Conservation (phyloP, 2,113 vertebrate genomes). For the Oreochromis niloticus region DNA sequence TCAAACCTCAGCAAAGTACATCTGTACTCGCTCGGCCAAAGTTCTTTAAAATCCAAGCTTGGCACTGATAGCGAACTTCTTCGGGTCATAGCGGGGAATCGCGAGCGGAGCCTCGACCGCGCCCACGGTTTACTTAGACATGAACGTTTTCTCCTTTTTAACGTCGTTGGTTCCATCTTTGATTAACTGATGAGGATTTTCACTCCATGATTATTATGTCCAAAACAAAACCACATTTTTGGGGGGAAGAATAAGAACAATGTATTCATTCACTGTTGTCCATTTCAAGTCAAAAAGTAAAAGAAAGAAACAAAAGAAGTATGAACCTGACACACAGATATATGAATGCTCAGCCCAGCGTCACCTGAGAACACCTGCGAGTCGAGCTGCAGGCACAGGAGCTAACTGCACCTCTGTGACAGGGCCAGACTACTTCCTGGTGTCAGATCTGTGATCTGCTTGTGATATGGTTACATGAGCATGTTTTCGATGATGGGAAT, state of each 20-base stretch:
- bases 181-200: neutral
- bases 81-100: neutral
- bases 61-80: neutral
- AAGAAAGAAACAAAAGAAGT: neutral
- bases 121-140: neutral
- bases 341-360: fast-evolving
- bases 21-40: fast-evolving
- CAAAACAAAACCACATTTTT: neutral
- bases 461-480: neutral
- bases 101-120: fast-evolving
- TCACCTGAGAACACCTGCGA: neutral
- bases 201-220: neutral
- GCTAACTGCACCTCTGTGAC: neutral
- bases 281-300: neutral
- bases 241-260: neutral
- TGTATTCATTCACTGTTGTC: neutral
- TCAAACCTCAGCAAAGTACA: neutral
- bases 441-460: fast-evolving
- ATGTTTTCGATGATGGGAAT: neutral
- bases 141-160: fast-evolving
- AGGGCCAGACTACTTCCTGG: neutral
- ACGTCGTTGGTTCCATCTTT: neutral
- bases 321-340: neutral
- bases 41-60: neutral
- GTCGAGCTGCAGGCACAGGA: neutral